Evolutionary conservation across 2,888 invertebrate genomes (phyloP).

Genomic region (Metellina segmentata): DNA sequence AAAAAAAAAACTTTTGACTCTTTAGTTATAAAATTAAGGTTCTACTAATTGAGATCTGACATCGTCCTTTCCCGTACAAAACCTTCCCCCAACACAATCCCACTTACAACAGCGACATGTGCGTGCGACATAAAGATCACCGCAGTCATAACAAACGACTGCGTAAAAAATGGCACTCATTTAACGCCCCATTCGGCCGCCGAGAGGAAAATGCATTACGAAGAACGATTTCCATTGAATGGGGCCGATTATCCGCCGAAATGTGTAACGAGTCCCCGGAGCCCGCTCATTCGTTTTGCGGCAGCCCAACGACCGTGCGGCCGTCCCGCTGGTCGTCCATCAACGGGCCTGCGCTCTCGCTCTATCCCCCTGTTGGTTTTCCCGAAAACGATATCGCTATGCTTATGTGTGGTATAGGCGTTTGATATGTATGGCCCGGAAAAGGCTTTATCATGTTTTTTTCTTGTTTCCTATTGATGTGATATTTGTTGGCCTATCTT

Average conservation of each 20-base stretch:
- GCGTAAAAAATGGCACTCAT: conserved; percentile 25
- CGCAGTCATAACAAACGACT: conserved; percentile 3
- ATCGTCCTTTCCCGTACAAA: too few species aligned
- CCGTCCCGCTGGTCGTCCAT: conserved; percentile 64
- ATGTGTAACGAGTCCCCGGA: conserved; percentile 61
- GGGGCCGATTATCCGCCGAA: conserved; percentile 67
- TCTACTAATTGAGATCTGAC: too few species aligned
- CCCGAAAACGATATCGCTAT: conserved; percentile 3
- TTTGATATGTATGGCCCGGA: neutral
- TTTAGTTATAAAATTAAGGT: too few species aligned
- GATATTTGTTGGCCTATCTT: too few species aligned
- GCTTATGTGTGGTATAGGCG: conserved; percentile 8
- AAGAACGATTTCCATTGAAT: conserved; percentile 54
- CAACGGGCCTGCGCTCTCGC: conserved; percentile 1
- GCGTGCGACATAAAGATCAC: conserved; percentile 13
- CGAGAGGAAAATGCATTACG: conserved; percentile 47
- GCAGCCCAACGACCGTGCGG: conserved; percentile 54
- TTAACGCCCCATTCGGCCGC: conserved; percentile 44
- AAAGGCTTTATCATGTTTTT: too few species aligned
- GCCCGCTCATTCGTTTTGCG: conserved; percentile 64
- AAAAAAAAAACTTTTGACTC: too few species aligned
- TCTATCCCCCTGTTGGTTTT: conserved; percentile 24
- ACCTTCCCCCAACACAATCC: neutral
- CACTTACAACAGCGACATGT: conserved; percentile 9
- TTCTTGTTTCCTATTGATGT: too few species aligned